Base-by-base conservation (phyloP, 2,113 vertebrate genomes). In the Cromileptes altivelis region DNA sequence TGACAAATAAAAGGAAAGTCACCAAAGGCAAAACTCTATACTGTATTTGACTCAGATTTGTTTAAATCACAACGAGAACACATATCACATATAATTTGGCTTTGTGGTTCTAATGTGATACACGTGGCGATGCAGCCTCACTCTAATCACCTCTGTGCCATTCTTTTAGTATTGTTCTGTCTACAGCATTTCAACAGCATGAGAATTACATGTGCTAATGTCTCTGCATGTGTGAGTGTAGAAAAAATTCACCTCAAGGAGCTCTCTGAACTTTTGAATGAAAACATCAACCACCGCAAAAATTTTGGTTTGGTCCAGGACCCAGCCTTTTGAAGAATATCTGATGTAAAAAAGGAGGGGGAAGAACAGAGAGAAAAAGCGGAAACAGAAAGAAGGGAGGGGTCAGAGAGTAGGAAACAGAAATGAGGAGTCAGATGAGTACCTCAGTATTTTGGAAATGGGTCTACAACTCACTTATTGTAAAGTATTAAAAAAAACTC, bases 221-320 rank as follows among this genome's bases (percentile, higher is more conserved):
- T 56, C 9, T 19, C 23, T 68, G 23, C 53, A 47, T 85, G 67
- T 81, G 33, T 83, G 58, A 73, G 56, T 45, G 4, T 33, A 13
- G 0, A 21, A 37, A 13, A 74, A 49, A 47, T 75, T 71, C 88
- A 98, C 97, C 96, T 98, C 97, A 30, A 96, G 91, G 11, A 98
- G 93, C 50, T 97, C 96, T 90, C 92, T 96, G 89, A 97, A 97
- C 68, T 97, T 96, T 68, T 96, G 96, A 80, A 97, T 91, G 27
- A 96, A 97, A 10, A 95, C 95, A 49, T 98, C 96, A 50, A 97
- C 91, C 76, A 96, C 91, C 56, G 96, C 95, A 45, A 98, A 97
- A 83, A 97, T 96, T 21, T 86, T 96, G 42, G 90, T 95, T 77
- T 96, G 91, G 81, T 97, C 95, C 18, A 97, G 87, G 50, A 92